Percentiles rank a stretch among this genome's conserved stretches.
These are phyloP conservation scores for Lasioglossum figueresi DNA, from an alignment of 2,888 invertebrate species.

Conservation along the genomic window DNA sequence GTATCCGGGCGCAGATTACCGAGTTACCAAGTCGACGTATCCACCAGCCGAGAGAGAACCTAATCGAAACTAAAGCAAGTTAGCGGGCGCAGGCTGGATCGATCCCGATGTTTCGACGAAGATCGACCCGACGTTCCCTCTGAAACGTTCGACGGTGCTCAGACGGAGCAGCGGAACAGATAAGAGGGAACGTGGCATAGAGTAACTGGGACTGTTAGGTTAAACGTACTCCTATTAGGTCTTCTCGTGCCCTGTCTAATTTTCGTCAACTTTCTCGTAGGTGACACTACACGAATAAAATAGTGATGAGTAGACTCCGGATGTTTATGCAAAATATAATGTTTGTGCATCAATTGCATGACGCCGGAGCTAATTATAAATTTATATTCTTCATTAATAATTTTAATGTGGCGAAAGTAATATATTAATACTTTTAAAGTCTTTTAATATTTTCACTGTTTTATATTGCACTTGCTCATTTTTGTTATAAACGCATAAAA, in stretches of 20 bases:
- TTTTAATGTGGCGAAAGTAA: no score
- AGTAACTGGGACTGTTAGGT: neutral
- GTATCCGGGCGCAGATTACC: slow-evolving; percentile 54
- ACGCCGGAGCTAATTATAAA: no score
- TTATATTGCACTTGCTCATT: no score
- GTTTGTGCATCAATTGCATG: no score
- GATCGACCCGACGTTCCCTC: slow-evolving; percentile 27
- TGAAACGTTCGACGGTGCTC: slow-evolving; percentile 26
- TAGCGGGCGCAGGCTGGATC: slow-evolving; percentile 40
- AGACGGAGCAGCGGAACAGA: slow-evolving; percentile 18
- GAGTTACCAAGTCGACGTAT: slow-evolving; percentile 57
- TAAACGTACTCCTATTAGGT: neutral
- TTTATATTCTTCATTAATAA: no score
- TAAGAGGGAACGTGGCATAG: neutral
- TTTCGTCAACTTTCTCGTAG: neutral
- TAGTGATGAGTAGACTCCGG: neutral
- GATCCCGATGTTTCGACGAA: slow-evolving; percentile 41
- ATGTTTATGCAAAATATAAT: no score
- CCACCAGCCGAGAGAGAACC: slow-evolving; percentile 23
- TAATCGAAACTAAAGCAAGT: slow-evolving; percentile 54
- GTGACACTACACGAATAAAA: neutral
- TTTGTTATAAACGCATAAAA: no score
- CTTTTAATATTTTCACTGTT: no score
- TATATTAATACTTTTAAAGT: no score
- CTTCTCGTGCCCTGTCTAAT: neutral